Percentiles rank a stretch among this genome's conserved stretches.
Conservation (phyloP, 2,113 vertebrate species). For the Clarias macrocephalus region DNA sequence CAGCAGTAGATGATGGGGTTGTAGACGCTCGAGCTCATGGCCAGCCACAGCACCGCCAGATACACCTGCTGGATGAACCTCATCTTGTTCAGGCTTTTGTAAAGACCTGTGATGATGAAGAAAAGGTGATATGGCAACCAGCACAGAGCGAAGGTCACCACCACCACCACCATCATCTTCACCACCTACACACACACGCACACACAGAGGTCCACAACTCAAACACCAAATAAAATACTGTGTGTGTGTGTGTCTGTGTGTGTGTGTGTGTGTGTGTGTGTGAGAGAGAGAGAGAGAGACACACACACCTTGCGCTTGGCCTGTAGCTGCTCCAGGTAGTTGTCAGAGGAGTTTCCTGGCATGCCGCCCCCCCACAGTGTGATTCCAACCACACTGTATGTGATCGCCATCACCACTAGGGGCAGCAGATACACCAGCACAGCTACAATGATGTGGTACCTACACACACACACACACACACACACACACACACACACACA, state of each 20-base stretch:
- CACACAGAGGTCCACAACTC: not conserved
- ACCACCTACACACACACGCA: conserved; percentile 59
- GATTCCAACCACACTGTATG: conserved; percentile 54
- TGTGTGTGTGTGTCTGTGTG: not conserved
- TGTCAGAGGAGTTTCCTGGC: conserved; percentile 51
- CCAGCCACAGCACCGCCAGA: conserved; percentile 81
- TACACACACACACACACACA: conserved; percentile 6
- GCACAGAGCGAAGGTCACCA: conserved; percentile 81
- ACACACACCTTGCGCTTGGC: conserved; percentile 60
- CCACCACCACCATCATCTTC: conserved; percentile 86
- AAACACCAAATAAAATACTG: not conserved
- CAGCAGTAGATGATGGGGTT: conserved; percentile 89
- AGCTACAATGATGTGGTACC: conserved; percentile 55
- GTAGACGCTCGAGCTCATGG: conserved; percentile 89
- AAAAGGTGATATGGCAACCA: conserved; percentile 86
- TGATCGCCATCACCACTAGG: conserved; percentile 53
- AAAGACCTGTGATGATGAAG: conserved; percentile 78
- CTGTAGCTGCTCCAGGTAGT: conserved; percentile 56
- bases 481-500: not conserved
- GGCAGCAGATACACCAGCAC: conserved; percentile 60
- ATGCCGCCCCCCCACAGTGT: conserved; percentile 56
- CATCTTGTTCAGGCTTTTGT: conserved; percentile 60
- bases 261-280: not conserved
- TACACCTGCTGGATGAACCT: conserved; percentile 83
- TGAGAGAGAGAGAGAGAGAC: not conserved